Base-by-base conservation (phyloP, 2,797 vertebrate species). In the Pterois miles region DNA sequence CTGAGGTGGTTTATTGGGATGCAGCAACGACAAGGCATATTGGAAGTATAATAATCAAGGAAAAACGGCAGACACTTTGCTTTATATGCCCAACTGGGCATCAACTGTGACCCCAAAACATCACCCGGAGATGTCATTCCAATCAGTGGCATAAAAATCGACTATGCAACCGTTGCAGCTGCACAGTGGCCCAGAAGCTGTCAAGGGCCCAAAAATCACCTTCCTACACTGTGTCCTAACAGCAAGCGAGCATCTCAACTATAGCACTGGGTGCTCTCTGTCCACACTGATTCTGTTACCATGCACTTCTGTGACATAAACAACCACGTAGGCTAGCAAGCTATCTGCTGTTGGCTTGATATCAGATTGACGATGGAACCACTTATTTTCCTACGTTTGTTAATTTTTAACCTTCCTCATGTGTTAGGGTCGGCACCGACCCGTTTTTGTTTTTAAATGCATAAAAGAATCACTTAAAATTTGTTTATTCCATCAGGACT, bases 1-100 rank as follows among this genome's bases (percentile, higher is more conserved):
- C 56, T 2, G 58, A 72, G 58, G 67, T 58, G 53, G 67, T 71
- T 74, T 20, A 33, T 73, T 66, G 33, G 29, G 16, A 36, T 18
- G 43, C 57, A 36, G 65, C 38, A 6, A 54, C 23, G 36, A 78
- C 2, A 3, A 18, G n/a, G 40, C 34, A 11, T 23, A 16, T 33
- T 68, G 2, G 27, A 64, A 36, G 50, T 10, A 36, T 25, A 65
- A 43, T 62, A 18, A 71, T 71, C 18, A 10, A 4, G 22, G 22
- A 27, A 34, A 33, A 50, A 34, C 7, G 27, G 33, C 4, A 25
- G 22, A 9, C 22, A 1, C 59, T 76, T 14, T 5, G 4, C 2
- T 58, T 71, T 36, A 14, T 36, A 6, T 36, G 22, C 16, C 14
- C 1, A 54, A 6, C 1, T n/a, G 5, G n/a, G 3, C 29, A 8